These are phyloP conservation scores for Melanargia galathea DNA, from an alignment of 2,888 invertebrate species.

Conservation along the genomic window DNA sequence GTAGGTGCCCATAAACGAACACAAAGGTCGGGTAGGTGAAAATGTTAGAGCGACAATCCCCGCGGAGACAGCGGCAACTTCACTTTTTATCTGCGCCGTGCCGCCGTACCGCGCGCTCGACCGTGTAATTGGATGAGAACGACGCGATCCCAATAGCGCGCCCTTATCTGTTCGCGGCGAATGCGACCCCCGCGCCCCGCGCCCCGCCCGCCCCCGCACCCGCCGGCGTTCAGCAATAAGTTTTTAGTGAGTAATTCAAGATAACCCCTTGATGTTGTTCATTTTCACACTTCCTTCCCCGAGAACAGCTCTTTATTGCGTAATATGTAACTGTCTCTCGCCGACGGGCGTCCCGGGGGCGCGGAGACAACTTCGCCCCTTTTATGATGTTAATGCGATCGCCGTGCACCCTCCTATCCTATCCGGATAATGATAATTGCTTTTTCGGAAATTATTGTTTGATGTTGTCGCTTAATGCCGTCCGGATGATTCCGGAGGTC, in stretches of 20 bases:
- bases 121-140: constrained; percentile 83
- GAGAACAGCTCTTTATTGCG: constrained; percentile 83
- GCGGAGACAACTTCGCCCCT: constrained; percentile 70
- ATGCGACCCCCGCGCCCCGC: constrained; percentile 62
- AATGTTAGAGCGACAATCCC: constrained; percentile 79
- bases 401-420: constrained; percentile 67
- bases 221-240: constrained; percentile 71
- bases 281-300: constrained; percentile 83
- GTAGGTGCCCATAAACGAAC: constrained; percentile 29
- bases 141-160: constrained; percentile 81
- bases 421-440: constrained; percentile 80
- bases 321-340: constrained; percentile 81
- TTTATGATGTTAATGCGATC: constrained; percentile 81
- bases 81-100: constrained; percentile 78
- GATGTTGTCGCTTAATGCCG: constrained; percentile 76
- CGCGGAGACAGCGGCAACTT: constrained; percentile 74
- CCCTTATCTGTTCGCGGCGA: constrained; percentile 82
- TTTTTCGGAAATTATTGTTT: constrained; percentile 81
- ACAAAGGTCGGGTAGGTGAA: constrained; percentile 69
- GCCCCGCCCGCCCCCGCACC: constrained; percentile 50
- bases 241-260: constrained; percentile 83
- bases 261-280: constrained; percentile 83
- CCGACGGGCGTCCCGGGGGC: constrained; percentile 76
- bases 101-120: constrained; percentile 77
- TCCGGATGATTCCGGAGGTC: constrained; percentile 46